These are phyloP conservation scores for Leptopilina boulardi DNA, from an alignment of 1,140 invertebrate species.

Conservation along the genomic window DNA sequence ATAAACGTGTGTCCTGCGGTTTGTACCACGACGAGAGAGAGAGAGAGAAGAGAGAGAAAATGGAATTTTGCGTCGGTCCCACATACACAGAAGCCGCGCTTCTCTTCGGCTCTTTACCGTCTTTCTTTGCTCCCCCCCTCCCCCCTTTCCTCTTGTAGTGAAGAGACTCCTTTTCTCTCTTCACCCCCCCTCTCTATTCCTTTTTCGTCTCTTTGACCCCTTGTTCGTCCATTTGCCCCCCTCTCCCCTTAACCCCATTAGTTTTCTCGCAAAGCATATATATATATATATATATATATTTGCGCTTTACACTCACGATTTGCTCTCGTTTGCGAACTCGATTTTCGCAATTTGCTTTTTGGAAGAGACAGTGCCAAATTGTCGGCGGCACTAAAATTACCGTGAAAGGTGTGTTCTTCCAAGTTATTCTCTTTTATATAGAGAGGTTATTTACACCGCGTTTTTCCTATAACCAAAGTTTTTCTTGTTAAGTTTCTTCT, in stretches of 20 bases:
- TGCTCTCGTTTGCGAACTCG: slow-evolving; percentile 53
- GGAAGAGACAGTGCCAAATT: slow-evolving; percentile 71
- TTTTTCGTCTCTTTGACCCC: no score
- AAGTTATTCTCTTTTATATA: slow-evolving; percentile 53
- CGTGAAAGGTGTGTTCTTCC: slow-evolving; percentile 64
- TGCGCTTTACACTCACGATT: slow-evolving; percentile 51
- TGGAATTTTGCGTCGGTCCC: slow-evolving; percentile 65
- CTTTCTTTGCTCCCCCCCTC: slow-evolving; percentile 31
- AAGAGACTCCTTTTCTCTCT: no score
- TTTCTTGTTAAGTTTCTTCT: no score
- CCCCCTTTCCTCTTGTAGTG: slow-evolving; percentile 36
- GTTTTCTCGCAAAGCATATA: background rate
- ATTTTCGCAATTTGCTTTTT: slow-evolving; percentile 62
- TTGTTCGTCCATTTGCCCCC: no score
- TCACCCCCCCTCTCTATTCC: slow-evolving; percentile 8
- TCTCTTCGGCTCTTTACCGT: slow-evolving; percentile 38
- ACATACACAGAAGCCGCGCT: slow-evolving; percentile 41
- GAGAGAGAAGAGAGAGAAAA: slow-evolving; percentile 55
- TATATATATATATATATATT: no score
- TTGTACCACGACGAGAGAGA: slow-evolving; percentile 58
- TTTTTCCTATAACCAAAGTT: background rate
- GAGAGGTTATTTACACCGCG: no score
- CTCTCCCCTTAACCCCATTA: background rate
- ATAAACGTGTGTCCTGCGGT: slow-evolving; percentile 66
- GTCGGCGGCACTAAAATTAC: slow-evolving; percentile 72